Evolutionary conservation across 1,140 invertebrate genomes (phyloP).

Genomic region (Helicoverpa armigera): DNA sequence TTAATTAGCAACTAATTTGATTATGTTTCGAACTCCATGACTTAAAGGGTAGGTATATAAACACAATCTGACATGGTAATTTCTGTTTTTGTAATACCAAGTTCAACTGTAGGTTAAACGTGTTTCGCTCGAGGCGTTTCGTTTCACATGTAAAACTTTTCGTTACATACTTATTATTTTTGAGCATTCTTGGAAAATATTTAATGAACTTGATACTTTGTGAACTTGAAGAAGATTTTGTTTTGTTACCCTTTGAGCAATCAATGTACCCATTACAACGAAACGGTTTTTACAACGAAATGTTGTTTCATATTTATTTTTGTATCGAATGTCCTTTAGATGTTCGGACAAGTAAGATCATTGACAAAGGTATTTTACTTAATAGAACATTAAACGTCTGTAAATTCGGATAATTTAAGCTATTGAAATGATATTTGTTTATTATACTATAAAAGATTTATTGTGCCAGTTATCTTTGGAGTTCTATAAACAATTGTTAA

Average conservation of each 20-base stretch:
- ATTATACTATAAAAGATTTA: background rate
- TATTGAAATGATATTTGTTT: no score
- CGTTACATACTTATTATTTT: background rate
- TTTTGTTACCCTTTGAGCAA: background rate
- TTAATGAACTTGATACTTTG: constrained; percentile 5
- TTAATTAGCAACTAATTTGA: constrained; percentile 18
- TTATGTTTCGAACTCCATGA: background rate
- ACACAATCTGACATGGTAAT: constrained; percentile 19
- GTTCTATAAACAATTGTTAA: constrained; percentile 11
- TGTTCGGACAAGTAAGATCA: no score
- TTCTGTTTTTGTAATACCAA: constrained; percentile 19
- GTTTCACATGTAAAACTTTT: background rate
- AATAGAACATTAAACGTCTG: no score
- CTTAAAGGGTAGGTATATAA: background rate
- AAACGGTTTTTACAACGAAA: background rate
- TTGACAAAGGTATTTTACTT: no score
- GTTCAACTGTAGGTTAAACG: constrained; percentile 6
- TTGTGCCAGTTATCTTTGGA: background rate
- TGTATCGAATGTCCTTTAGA: no score
- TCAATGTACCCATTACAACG: background rate
- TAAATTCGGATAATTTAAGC: no score
- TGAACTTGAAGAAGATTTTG: background rate
- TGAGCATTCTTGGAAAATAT: background rate
- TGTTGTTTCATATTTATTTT: no score
- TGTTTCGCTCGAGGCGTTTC: background rate